Percentiles rank a stretch among this genome's conserved stretches.
Conservation (phyloP, 2,888 invertebrate genomes). For the Apoda limacodes region DNA sequence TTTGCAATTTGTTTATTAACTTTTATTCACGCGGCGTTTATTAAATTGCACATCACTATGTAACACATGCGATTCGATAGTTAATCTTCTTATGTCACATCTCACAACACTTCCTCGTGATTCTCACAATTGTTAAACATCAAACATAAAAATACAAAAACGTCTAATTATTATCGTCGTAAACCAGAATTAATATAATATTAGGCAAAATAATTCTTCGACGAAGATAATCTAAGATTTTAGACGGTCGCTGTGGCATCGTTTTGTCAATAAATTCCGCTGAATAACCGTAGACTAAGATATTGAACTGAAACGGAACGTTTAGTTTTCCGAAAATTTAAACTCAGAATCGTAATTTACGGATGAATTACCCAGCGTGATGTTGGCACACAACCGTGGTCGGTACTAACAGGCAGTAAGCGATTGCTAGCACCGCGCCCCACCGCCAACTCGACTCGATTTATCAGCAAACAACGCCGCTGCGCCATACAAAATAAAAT, state of each 20-base stretch:
- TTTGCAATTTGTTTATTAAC: constrained; percentile 17
- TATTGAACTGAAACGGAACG: too few species aligned
- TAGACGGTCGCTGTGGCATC: constrained; percentile 57
- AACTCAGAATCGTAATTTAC: constrained; percentile 5
- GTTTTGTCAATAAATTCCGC: too few species aligned
- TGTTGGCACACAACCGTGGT: constrained; percentile 37
- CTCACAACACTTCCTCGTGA: constrained; percentile 27
- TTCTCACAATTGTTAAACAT: constrained; percentile 11
- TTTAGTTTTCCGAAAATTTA: constrained; percentile 5
- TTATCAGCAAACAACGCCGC: constrained; percentile 52
- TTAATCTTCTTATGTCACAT: constrained; percentile 41
- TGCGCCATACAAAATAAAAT: constrained; percentile 61
- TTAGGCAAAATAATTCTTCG: constrained; percentile 49
- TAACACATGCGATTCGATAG: constrained; percentile 26
- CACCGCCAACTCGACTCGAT: constrained; percentile 52
- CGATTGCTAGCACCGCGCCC: constrained; percentile 41
- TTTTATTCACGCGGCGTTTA: constrained; percentile 10
- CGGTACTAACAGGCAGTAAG: constrained; percentile 43
- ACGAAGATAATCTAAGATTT: constrained; percentile 51
- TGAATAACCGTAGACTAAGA: too few species aligned
- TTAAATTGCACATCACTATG: constrained; percentile 6
- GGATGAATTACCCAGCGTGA: constrained; percentile 21
- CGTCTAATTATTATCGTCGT: constrained; percentile 63
- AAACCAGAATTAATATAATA: constrained; percentile 56
- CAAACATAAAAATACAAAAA: constrained; percentile 4